Base-by-base conservation (phyloP, 1,140 invertebrate species). In the Pissodes strobi region DNA sequence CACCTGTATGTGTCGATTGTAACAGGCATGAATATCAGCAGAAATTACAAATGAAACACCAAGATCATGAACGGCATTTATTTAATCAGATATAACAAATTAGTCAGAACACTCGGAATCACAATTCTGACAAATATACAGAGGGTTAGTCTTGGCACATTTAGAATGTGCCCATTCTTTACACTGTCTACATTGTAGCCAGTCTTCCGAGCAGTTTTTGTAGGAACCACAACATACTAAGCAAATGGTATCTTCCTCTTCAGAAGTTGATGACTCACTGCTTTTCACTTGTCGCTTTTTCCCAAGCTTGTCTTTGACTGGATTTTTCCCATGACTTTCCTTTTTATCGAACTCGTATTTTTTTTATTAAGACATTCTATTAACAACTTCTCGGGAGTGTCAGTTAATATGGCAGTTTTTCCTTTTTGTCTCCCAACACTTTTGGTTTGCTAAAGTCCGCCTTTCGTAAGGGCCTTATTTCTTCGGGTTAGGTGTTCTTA, bases 141-240 rank as follows among this genome's bases (percentile, higher is more conserved):
- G 6, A 13, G 10, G 15, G 21, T 23, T 25, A 17, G 13, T 27
- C 23, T 21, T 57, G 4, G 51, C 34, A 23, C 59, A 62, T 9
- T 21, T 39, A 13, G n/a, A 18, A 46, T 64, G 61, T 19, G 52
- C 30, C 61, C 61, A 64, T 17, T 15, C 19, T 27, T 64, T 58
- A 64, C 61, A 64, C 12, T n/a, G 4, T 17, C 9, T 22, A 37
- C 61, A 59, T 34, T 64, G 61, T 17, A 64, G n/a, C 52, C 61
- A 64, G 5, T 57, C 21, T 21, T 64, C 61, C 15, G 12, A 45
- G 27, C 9, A 13, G 2, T 13, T 34, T 30, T n/a, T 17, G 15
- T 30, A 53, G 8, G 51, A 18, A 12, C 15, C 51, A 6, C 10
- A 4, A 25, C 61, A 58, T n/a, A 64, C 53, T 22, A 64, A 8